A percentile compares a stretch with the other conserved stretches of the same genome.
Evolutionary conservation across 2,113 vertebrate species (phyloP).

Genomic region (Hemiscyllium ocellatum): DNA sequence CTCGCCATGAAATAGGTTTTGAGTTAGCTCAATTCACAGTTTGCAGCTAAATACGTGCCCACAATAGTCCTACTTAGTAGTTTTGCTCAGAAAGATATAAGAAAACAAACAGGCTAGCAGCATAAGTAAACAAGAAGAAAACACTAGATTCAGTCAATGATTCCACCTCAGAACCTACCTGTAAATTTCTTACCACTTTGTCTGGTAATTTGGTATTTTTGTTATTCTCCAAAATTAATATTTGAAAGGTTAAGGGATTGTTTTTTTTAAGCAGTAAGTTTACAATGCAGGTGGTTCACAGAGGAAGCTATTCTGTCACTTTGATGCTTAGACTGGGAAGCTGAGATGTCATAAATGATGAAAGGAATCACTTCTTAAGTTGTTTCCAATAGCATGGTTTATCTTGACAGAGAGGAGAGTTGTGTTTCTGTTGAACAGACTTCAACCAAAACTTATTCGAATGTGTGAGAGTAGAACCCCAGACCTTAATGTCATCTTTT

Average conservation of each 20-base stretch:
- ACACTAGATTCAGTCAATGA: neutral
- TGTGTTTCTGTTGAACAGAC: neutral
- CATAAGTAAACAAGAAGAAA: neutral
- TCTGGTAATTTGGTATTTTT: neutral
- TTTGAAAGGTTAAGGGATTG: neutral
- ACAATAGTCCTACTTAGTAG: neutral
- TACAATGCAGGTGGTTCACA: neutral
- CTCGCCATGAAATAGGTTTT: neutral
- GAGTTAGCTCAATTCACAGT: neutral
- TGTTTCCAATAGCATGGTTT: conserved; percentile 45
- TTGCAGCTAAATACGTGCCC: neutral
- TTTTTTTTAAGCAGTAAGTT: neutral
- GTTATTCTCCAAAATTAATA: neutral
- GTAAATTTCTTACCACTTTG: neutral
- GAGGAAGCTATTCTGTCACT: neutral
- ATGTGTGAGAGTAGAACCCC: conserved; percentile 45
- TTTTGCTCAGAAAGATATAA: neutral
- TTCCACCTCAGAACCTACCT: neutral
- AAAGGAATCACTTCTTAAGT: conserved; percentile 48
- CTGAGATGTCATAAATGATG: conserved; percentile 46
- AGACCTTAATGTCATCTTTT: too few relatives aligned
- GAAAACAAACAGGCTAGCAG: neutral
- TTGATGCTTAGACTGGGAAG: conserved; percentile 47
- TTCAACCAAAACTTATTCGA: conserved; percentile 43
- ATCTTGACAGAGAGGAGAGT: neutral